phyloP scores from a whole-genome alignment of 2,888 invertebrate genomes.

The Tetrapedia diversipes region DNA sequence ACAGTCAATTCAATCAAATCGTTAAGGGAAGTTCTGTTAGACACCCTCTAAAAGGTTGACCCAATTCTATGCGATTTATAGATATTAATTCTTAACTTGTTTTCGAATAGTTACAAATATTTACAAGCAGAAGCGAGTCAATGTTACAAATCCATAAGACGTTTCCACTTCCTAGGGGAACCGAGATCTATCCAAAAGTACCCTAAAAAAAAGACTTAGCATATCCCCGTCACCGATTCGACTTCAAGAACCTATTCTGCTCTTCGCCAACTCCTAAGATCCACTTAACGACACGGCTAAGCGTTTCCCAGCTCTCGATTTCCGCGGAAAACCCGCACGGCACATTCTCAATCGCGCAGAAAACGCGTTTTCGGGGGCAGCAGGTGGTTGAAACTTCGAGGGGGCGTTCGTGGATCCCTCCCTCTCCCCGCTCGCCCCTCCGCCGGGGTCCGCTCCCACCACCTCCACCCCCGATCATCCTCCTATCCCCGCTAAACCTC shows the following conservation, averaged over 20 bases:
- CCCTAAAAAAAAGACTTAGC: no score
- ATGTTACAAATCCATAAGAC: no score
- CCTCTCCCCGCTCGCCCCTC: conserved; percentile 42
- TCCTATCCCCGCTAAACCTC: conserved; percentile 35
- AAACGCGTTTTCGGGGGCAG: conserved; percentile 68
- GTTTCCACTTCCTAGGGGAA: no score
- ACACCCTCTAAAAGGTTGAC: background rate
- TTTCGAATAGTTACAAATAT: no score
- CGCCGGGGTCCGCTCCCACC: conserved; percentile 69
- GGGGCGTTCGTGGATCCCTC: conserved; percentile 76
- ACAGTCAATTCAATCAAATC: conserved; percentile 5
- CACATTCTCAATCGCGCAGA: conserved; percentile 31
- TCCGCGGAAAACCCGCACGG: conserved; percentile 3
- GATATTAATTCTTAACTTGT: background rate
- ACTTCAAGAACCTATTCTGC: background rate
- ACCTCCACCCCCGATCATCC: conserved; percentile 64
- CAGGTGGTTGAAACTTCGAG: conserved; percentile 80
- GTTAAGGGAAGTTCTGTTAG: no score
- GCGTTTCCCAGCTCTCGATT: background rate
- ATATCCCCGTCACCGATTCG: no score
- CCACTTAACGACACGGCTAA: background rate
- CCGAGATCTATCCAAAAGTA: no score
- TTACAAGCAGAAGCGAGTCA: no score
- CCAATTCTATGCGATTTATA: conserved; percentile 1
- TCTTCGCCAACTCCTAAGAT: background rate